These are phyloP conservation scores for Peromyscus leucopus DNA, from an alignment of 2,113 vertebrate species.

Conservation along the genomic window DNA sequence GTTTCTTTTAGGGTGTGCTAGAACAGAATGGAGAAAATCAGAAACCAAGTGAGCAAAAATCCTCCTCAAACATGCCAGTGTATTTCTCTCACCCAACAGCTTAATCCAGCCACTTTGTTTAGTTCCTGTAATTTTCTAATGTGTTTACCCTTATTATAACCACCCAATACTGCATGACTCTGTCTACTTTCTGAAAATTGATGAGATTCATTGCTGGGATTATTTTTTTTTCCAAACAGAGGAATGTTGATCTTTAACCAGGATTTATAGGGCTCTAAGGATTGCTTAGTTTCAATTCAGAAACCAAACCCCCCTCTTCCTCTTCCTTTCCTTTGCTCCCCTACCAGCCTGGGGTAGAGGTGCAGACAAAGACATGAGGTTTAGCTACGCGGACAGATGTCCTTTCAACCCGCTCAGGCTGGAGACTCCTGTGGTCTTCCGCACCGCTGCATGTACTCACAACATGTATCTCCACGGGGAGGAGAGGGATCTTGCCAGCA, in stretches of 20 bases:
- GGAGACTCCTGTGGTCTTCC: neutral
- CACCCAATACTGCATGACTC: neutral
- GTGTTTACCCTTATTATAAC: neutral
- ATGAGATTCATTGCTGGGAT: neutral
- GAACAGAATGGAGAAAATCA: neutral
- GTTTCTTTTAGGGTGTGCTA: neutral
- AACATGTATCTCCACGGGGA: neutral
- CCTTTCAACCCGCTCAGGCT: neutral
- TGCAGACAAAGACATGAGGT: neutral
- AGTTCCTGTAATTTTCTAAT: neutral
- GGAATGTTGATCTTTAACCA: conserved; percentile 23
- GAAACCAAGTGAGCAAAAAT: neutral
- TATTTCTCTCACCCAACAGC: neutral
- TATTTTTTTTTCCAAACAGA: conserved; percentile 19
- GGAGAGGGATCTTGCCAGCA: conserved; percentile 16
- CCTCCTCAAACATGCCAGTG: neutral
- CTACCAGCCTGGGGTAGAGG: neutral
- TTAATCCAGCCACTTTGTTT: neutral
- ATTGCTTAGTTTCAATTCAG: conserved; percentile 39
- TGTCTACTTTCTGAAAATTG: conserved; percentile 34
- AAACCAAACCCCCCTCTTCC: neutral
- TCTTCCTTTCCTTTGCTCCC: neutral
- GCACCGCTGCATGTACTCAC: neutral
- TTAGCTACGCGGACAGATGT: conserved; percentile 51
- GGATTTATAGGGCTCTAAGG: neutral